Evolutionary conservation across 2,797 vertebrate genomes (phyloP), one percentile per base, ranked within the genome.

Genomic region (Diglossa cyanea): DNA sequence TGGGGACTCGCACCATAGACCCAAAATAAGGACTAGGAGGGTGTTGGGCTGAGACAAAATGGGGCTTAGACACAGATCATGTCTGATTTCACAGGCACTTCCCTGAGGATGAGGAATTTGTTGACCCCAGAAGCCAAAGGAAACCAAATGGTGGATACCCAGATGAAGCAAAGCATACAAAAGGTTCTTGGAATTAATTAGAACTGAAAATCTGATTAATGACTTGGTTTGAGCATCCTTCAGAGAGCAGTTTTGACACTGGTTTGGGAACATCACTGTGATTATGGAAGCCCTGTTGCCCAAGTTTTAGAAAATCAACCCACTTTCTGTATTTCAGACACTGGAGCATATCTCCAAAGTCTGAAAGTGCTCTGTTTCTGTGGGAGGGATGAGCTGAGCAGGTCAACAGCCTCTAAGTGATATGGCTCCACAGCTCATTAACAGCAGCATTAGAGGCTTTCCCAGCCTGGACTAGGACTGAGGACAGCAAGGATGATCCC

Each of bases 161-260:
- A 93, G 39, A 66, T 51, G 84, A 90, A 83, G 37, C 23, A 89
- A 85, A 89, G 37, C 53, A 89, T 35, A 77, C 23, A 74, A 89
- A 94, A 96, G 39, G 75, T 85, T 91, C 81, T 90, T 45, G 51
- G 82, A 94, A 93, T 91, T 93, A 93, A 93, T 94, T 90, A 94
- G 89, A 92, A 93, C 48, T 90, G 65, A 90, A 94, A 95, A 91
- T 76, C 74, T 66, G 86, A 90, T 87, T 93, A 95, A 93, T 84
- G 66, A 73, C 53, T 94, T 79, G 26, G 66, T 84, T 81, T 90
- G 51, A n/a, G 24, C 48, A 92, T 84, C 37, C 76, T 95, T 96
- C 55, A 82, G 92, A 90, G 77, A 90, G 26, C 15, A 74, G 78
- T 72, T 93, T 13, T 91, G 58, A 86, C 54, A 65, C 44, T 45